Evolutionary conservation across 2,888 invertebrate genomes (phyloP), one percentile per base, ranked within the genome.

Genomic region (Sthenelais limicola): DNA sequence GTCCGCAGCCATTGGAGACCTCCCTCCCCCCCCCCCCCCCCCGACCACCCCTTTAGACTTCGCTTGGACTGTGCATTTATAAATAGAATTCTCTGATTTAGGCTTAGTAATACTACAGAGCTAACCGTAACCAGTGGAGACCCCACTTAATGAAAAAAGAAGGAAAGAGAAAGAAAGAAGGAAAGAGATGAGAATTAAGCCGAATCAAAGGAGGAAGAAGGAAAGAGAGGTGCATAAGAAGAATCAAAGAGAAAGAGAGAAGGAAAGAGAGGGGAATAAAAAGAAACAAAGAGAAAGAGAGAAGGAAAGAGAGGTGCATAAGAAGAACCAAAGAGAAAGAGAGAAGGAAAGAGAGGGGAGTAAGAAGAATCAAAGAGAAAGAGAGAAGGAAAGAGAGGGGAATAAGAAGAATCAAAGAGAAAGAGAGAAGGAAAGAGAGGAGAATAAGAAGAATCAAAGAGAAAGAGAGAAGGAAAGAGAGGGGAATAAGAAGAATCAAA

Each of bases 391-490:
- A 51, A n/a, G n/a, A n/a, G n/a, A n/a, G n/a, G n/a, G n/a, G n/a
- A n/a, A n/a, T n/a, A 12, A n/a, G 51, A 24, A 24, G 9, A 24
- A 24, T n/a, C 21, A 24, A 12, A 5, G 51, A n/a, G 51, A 24
- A 5, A 51, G 51, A n/a, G 51, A 24, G 51, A n/a, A n/a, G n/a
- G 51, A n/a, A 5, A n/a, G 51, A 24, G 51, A 51, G 51, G 24
- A 5, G 51, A 51, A 5, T 5, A 51, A 12, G 51, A 51, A n/a
- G n/a, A 5, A n/a, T n/a, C 21, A n/a, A 24, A 21, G 51, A n/a
- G 51, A 24, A 24, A n/a, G 51, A 24, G 51, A 7, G n/a, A n/a
- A 5, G n/a, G 18, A 5, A 24, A n/a, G 24, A 51, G 51, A 51
- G 51, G n/a, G 9, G 51, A 47, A 38, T 21, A n/a, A 5, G 51